phyloP scores from a whole-genome alignment of 2,113 vertebrate species.

The Myotis davidii region DNA sequence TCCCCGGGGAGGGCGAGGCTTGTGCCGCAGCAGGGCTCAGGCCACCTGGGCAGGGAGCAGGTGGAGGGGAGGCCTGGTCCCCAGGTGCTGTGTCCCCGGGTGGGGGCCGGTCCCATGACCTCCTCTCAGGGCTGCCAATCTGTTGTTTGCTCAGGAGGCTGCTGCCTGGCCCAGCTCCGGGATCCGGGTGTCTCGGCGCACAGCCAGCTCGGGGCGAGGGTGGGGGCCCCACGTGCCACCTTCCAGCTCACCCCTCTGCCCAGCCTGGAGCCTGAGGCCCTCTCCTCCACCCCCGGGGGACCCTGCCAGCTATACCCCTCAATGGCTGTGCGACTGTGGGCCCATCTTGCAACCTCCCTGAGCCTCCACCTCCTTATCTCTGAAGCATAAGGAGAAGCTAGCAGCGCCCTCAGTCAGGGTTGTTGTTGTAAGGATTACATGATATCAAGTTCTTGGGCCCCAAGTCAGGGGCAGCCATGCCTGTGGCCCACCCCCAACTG shows the following conservation, averaged over 20 bases:
- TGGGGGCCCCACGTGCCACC: neutral
- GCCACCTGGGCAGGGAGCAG: neutral
- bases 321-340: neutral
- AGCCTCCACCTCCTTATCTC: neutral
- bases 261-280: neutral
- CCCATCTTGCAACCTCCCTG: neutral
- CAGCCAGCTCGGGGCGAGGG: constrained; percentile 24
- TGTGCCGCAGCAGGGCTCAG: neutral
- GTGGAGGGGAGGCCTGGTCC: neutral
- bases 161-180: constrained; percentile 65
- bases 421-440: neutral
- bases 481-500: neutral
- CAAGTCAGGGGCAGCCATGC: neutral
- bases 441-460: neutral
- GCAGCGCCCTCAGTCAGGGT: rapidly evolving
- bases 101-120: constrained; percentile 35
- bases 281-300: rapidly evolving
- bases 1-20: neutral
- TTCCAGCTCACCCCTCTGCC: neutral
- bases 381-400: neutral
- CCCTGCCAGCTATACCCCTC: neutral
- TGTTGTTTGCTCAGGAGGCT: constrained; percentile 74
- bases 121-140: constrained; percentile 53
- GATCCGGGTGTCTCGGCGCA: constrained; percentile 72
- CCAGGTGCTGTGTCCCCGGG: neutral